Percentiles rank a stretch among this genome's conserved stretches.
Conservation (phyloP, 2,888 invertebrate genomes). For the Sepiola atlantica region DNA sequence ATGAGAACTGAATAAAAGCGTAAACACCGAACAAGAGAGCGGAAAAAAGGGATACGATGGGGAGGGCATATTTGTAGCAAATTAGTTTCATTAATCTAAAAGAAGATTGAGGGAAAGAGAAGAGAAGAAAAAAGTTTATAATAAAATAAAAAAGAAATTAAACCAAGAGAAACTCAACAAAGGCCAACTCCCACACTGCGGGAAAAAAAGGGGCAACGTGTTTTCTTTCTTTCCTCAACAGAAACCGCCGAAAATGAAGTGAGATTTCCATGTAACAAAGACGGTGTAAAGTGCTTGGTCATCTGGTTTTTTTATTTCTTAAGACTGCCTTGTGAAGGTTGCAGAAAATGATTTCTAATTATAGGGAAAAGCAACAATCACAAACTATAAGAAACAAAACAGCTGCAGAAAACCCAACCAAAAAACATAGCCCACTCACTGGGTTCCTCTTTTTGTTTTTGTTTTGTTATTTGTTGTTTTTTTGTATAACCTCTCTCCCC, state of each 20-base stretch:
- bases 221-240: conserved; percentile 37
- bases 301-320: conserved; percentile 43
- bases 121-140: neutral
- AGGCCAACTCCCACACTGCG: conserved; percentile 40
- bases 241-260: neutral
- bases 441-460: neutral
- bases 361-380: conserved; percentile 42
- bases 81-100: conserved; percentile 45
- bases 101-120: neutral
- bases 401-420: conserved; percentile 39
- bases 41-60: neutral
- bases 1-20: neutral
- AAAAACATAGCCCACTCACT: conserved; percentile 45
- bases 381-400: neutral
- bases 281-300: conserved; percentile 36
- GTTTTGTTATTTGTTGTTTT: neutral
- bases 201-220: neutral
- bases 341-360: conserved; percentile 42
- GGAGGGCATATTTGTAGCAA: conserved; percentile 20
- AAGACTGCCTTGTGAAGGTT: conserved; percentile 41
- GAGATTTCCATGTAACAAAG: conserved; percentile 20
- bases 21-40: neutral
- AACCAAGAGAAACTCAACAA: conserved; percentile 36
- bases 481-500: neutral
- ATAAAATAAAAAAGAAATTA: neutral